Evolutionary conservation across 2,113 vertebrate species (phyloP).

Genomic region (Lagopus leucura): DNA sequence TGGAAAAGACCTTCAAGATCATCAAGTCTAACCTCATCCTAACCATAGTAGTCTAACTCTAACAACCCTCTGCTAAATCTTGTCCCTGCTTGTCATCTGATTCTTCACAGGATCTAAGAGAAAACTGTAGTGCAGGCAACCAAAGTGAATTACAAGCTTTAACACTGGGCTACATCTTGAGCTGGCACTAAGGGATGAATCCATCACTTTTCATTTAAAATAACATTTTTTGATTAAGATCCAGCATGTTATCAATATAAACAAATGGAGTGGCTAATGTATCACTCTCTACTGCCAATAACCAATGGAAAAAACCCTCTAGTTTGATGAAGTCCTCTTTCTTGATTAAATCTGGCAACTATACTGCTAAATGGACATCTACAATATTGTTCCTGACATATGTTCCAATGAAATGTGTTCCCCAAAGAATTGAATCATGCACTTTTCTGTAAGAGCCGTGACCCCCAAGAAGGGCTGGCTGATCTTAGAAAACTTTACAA

Average conservation of each 20-base stretch:
- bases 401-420: not conserved
- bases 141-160: not conserved
- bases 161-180: not conserved
- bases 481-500: not conserved
- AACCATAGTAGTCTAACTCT: no score
- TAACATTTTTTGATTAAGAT: not conserved
- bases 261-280: not conserved
- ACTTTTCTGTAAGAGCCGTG: not conserved
- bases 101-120: not conserved
- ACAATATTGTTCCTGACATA: not conserved
- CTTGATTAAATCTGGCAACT: constrained; percentile 29
- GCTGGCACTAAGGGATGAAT: not conserved
- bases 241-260: not conserved
- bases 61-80: no score
- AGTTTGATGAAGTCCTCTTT: not conserved
- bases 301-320: not conserved
- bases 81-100: not conserved
- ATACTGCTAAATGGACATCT: not conserved
- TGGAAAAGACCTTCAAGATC: no score
- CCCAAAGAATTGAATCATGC: not conserved
- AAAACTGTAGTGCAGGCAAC: not conserved
- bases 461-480: not conserved
- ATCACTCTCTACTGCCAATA: not conserved
- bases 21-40: no score
- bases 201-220: constrained; percentile 32